Evolutionary conservation across 2,113 vertebrate genomes (phyloP), one percentile per base, ranked within the genome.

Genomic region (Meles meles): DNA sequence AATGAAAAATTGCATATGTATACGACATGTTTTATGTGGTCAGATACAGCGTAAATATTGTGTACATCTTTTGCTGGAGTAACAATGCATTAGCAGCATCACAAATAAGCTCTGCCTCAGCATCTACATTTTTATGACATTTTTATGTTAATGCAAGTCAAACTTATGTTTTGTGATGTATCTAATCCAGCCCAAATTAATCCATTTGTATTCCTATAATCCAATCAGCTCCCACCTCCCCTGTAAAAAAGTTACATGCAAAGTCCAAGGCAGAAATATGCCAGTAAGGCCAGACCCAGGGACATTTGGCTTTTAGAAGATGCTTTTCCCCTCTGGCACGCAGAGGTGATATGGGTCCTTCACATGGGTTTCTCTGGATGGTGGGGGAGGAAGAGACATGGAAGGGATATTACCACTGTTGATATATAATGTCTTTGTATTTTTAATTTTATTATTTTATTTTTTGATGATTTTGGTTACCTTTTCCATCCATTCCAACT

Each of bases 1-100:
- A 98, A 99, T 99, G 98, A 99, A 99, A 98, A 99, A 98, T 96
- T 97, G 97, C 97, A 96, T 98, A 98, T 98, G 97, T 98, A 96
- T 96, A 96, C 0, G 79, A 98, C 97, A 97, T 98, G 98, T 98
- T 99, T 99, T 99, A 98, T 98, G 98, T 98, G 98, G 98, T 98
- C 99, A 99, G 99, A 99, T 98, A 98, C 94, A 97, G 98, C 92
- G 97, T 99, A 99, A 99, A 99, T 99, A 99, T 98, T 98, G 98
- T 98, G 98, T 98, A 97, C 98, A 96, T 99, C 98, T 98, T 98
- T 98, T 96, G 96, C 98, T 97, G 98, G 96, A 98, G 98, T 98
- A 98, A 98, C 98, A 98, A 97, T 97, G 93, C 97, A 98, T 98
- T 98, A 98, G 96, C 97, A 95, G 98, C 97, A 96, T 98, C 98